Evolutionary conservation across 2,888 invertebrate species (phyloP).

Genomic region (Drosophila borealis): DNA sequence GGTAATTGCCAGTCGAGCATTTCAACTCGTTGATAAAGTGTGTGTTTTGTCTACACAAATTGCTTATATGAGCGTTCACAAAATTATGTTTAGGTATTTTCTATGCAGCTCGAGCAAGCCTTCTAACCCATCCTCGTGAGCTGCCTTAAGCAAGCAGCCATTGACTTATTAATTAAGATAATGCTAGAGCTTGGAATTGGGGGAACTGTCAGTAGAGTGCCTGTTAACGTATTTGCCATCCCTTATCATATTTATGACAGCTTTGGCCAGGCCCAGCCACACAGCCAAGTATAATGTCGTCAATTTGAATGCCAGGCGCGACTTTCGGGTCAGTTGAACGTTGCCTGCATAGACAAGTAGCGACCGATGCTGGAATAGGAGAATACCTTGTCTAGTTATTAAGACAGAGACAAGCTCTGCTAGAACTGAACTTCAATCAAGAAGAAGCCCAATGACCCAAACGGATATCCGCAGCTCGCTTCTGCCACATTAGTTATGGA

Average conservation of each 20-base stretch:
- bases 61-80: constrained; percentile 12
- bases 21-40: constrained; percentile 16
- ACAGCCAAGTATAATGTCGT: constrained; percentile 51
- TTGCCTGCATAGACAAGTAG: constrained; percentile 65
- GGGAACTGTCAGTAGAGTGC: constrained; percentile 13
- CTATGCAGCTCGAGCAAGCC: constrained; percentile 8
- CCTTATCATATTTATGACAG: constrained; percentile 78
- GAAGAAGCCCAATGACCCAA: constrained; percentile 48
- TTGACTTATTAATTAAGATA: constrained; percentile 78
- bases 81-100: constrained; percentile 31
- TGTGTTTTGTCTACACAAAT: constrained; percentile 25
- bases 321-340: constrained; percentile 46
- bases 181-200: constrained; percentile 21
- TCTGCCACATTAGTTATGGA: constrained; percentile 51
- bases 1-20: constrained; percentile 1
- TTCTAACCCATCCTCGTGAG: constrained; percentile 27
- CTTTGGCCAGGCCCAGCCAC: constrained; percentile 27
- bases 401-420: constrained; percentile 27
- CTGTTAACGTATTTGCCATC: constrained; percentile 34
- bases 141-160: constrained; percentile 54
- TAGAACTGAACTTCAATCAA: constrained; percentile 50
- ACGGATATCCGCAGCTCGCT: constrained; percentile 57
- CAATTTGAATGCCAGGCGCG: constrained; percentile 75
- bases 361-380: not conserved
- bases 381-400: constrained; percentile 48